Base-by-base conservation (phyloP, 2,888 invertebrate species). In the Pristionchus japonicus region DNA sequence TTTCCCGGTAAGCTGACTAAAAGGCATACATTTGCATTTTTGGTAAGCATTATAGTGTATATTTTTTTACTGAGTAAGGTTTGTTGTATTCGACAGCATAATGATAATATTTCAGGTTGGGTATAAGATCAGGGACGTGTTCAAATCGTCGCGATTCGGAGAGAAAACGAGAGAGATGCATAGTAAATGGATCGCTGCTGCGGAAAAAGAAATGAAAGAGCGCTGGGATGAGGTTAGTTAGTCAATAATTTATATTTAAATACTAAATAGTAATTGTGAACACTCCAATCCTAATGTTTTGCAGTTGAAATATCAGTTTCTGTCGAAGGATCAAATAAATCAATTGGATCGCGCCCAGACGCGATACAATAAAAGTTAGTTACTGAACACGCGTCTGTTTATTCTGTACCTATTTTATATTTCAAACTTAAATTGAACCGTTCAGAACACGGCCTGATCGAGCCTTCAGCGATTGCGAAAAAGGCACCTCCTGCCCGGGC, bases 361-460 rank as follows among this genome's bases (percentile, higher is more conserved):
- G 13, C 64, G 64, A 17, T 86, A 49, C n/a, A 86, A 86, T 23
- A 86, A 70, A 70, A 64, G 85, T 85, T n/a, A 52, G 85, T 43
- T 15, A 20, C 31, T 57, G 0, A 23, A 57, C 23, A 23, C n/a
- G 4, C 6, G 23, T 27, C 27, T 67, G 6, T 67, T 40, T 77
- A 34, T 77, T 43, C 11, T 77, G 40, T n/a, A 13, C 17, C 43
- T 23, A n/a, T n/a, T n/a, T n/a, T n/a, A n/a, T 15, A 20, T 17
- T 52, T 52, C 23, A 23, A 20, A 13, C 1, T 61, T n/a, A 17
- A 61, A 61, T 70, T 0, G 3, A 80, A 49, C 23, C 6, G n/a
- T 47, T 11, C 52, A 83, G 82, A 83, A n/a, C 49, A 83, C 52
- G 82, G 82, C 9, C 7, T 80, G 7, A 31, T 83, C 34, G 82